Base-by-base conservation (phyloP, 2,888 invertebrate species). In the Drosophila recens region DNA sequence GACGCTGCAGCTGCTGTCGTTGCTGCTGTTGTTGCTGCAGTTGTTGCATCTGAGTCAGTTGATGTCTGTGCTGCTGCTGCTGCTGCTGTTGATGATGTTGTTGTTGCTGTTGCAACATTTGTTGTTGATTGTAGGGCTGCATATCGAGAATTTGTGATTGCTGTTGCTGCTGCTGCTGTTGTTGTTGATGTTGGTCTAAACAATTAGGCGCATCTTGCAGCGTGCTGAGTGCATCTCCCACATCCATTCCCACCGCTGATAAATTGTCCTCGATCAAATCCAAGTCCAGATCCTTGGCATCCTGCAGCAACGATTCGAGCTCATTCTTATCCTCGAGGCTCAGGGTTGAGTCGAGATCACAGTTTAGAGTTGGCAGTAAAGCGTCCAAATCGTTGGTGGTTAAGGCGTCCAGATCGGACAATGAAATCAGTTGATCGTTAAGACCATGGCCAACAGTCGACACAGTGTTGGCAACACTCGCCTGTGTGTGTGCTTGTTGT, bases 371-470 rank as follows among this genome's bases (percentile, higher is more conserved):
- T 72, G 94, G 95, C 89, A 96, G 92, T 80, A 96, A 92, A 82
- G 95, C 95, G 84, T 96, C 96, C 62, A 96, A 93, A 90, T 95
- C 96, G 59, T 91, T 92, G 62, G 91, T 91, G 17, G 92, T 91
- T 49, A 92, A 74, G 45, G 91, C 92, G 71, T 92, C 92, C 58
- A 92, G 77, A 67, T 91, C 92, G 9, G 92, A 90, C 30, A 92
- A 75, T 11, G 90, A 89, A 11, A 91, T 91, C 17, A 91, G 64
- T 1, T 90, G 89, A 78, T 91, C 91, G 34, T 79, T 79, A 30
- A 90, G 73, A n/a, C 72, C 72, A n/a, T 77, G 79, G 34, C 61
- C 63, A 40, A 63, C 62, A 5, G 43, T 57, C 11, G 54, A 20
- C 8, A 52, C 20, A 51, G 64, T 45, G 42, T 63, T 72, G 38